phyloP scores from a whole-genome alignment of 2,888 invertebrate species.

The Tiliacea citrago region DNA sequence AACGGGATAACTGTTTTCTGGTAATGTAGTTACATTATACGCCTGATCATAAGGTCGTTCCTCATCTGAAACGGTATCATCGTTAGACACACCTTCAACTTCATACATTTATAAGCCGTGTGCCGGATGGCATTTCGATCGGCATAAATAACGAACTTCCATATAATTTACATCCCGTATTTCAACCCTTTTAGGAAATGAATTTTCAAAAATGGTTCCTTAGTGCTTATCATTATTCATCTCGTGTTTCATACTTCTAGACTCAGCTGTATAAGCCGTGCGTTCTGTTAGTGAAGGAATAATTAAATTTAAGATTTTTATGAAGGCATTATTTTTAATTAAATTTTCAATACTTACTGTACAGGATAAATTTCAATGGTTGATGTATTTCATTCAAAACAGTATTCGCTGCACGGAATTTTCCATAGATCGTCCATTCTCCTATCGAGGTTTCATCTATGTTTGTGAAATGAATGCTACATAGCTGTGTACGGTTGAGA shows the following conservation, averaged over 20 bases:
- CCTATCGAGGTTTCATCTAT: constrained; percentile 67
- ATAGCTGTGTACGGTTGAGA: constrained; percentile 42
- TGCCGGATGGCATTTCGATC: not conserved
- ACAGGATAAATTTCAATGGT: constrained; percentile 70
- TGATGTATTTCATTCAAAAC: constrained; percentile 63
- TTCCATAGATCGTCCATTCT: constrained; percentile 72
- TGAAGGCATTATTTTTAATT: too few species aligned
- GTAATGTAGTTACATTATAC: constrained; percentile 69
- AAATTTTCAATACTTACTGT: constrained; percentile 68
- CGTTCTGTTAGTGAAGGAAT: too few species aligned
- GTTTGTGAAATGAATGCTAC: constrained; percentile 71
- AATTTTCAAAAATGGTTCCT: too few species aligned
- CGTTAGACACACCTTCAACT: constrained; percentile 1
- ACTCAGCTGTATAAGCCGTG: too few species aligned
- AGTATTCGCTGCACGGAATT: constrained; percentile 48
- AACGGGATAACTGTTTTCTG: constrained; percentile 58
- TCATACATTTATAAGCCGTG: not conserved
- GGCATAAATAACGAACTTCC: too few species aligned
- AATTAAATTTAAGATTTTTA: too few species aligned
- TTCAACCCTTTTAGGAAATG: too few species aligned
- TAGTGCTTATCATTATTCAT: too few species aligned
- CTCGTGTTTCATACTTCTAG: too few species aligned
- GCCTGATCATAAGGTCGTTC: constrained; percentile 71
- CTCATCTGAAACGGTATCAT: constrained; percentile 67
- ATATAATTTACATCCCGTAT: too few species aligned